Percentiles rank a stretch among this genome's conserved stretches.
Evolutionary conservation across 2,888 invertebrate genomes (phyloP).

Genomic region (Drosophila antonietae): DNA sequence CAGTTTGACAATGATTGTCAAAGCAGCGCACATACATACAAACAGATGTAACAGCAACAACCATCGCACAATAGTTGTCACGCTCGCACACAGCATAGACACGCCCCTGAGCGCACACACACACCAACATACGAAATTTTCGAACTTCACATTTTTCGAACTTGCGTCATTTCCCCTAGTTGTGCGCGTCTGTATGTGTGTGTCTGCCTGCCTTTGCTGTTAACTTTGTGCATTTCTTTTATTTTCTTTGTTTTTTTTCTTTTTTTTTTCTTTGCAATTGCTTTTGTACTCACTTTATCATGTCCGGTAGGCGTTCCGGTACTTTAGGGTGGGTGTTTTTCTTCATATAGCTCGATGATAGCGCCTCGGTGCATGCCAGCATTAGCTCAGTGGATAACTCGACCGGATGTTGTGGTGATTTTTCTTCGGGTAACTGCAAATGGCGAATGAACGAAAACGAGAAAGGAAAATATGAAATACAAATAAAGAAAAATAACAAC

Average conservation of each 20-base stretch:
- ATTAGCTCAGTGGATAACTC: slow-evolving; percentile 85
- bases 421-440: slow-evolving; percentile 84
- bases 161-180: slow-evolving; percentile 45
- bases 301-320: slow-evolving; percentile 85
- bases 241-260: slow-evolving; percentile 14
- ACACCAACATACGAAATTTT: slow-evolving; percentile 33
- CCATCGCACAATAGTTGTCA: slow-evolving; percentile 19
- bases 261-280: slow-evolving; percentile 25
- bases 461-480: slow-evolving; percentile 25
- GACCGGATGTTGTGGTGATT: slow-evolving; percentile 85
- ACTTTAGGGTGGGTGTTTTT: slow-evolving; percentile 84
- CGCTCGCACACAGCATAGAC: slow-evolving; percentile 57
- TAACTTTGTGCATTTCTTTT: slow-evolving; percentile 36
- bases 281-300: slow-evolving; percentile 84
- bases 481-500: slow-evolving; percentile 9
- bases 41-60: slow-evolving; percentile 6
- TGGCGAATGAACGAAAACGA: slow-evolving; percentile 31
- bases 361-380: slow-evolving; percentile 84
- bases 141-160: slow-evolving; percentile 63
- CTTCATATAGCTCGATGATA: slow-evolving; percentile 84
- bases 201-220: slow-evolving; percentile 10
- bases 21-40: slow-evolving; percentile 5
- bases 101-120: slow-evolving; percentile 49
- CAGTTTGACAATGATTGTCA: slow-evolving; percentile 31
- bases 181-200: background rate